Base-by-base conservation (phyloP, 2,888 invertebrate genomes). In the Sympetrum striolatum region DNA sequence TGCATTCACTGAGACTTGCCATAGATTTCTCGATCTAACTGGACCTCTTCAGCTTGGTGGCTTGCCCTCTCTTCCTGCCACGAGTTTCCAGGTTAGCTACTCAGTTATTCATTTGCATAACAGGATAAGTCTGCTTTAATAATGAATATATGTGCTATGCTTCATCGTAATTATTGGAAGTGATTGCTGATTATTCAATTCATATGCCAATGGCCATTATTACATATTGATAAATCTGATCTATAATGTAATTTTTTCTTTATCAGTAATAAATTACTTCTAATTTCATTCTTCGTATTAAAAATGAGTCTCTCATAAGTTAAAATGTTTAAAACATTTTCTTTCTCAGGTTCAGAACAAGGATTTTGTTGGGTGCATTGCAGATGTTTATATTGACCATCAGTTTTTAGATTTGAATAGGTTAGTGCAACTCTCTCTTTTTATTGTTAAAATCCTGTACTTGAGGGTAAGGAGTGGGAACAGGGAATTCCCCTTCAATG, bases 1-100 rank as follows among this genome's bases (percentile, higher is more conserved):
- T 80, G 93, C 94, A 91, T 93, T 94, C 90, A 94, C 94, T 48
- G 94, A 94, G 91, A 94, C 94, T 58, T 95, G 95, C 92, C 94
- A 94, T 92, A 93, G 98, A 91, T 98, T 98, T 93, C 94, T 99
- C 60, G 99, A 99, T 93, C 94, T 99, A 64, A 99, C 99, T 0
- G 93, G 98, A 0, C 98, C 98, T 18, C 94, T 98, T 39, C 98
- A 98, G 94, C 94, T 99, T 12, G 99, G 99, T 0, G 99, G 99
- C 0, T 94, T 99, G 0, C 98, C 99, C 0, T 95, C 96, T 90
- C 96, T 98, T 60, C 97, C 97, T 18, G 92, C 93, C 73, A 92
- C 92, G 25, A 92, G 92, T 39, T 86, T 86, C n/a, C 86, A 86
- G 86, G 86, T 86, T 37, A 64, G 86, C 31, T 86, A 35, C 35